Evolutionary conservation across 2,888 invertebrate species (phyloP).

Genomic region (Gasteruption jaculator): DNA sequence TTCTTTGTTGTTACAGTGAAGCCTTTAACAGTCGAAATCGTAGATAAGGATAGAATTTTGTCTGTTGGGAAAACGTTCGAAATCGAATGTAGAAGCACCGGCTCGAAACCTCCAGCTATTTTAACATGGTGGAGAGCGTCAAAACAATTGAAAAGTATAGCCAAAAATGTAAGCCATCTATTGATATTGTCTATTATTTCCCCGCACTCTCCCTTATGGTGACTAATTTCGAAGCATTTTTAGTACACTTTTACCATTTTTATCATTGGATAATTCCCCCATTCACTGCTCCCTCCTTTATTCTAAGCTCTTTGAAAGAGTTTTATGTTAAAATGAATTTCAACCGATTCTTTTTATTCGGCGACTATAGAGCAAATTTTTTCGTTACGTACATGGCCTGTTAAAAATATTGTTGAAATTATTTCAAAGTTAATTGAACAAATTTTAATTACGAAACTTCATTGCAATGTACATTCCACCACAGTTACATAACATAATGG

Average conservation of each 20-base stretch:
- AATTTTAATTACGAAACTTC: too few relatives aligned
- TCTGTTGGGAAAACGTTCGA: conserved; percentile 83
- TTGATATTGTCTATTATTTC: neutral
- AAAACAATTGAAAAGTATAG: conserved; percentile 73
- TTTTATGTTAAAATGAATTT: too few relatives aligned
- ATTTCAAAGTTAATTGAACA: too few relatives aligned
- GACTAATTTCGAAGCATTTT: too few relatives aligned
- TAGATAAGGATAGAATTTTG: conserved; percentile 76
- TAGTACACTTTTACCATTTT: conserved; percentile 27
- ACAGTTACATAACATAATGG: too few relatives aligned
- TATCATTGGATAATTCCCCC: conserved; percentile 29
- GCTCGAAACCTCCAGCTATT: conserved; percentile 79
- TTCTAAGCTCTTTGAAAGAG: too few relatives aligned
- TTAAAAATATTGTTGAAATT: too few relatives aligned
- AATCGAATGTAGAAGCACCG: conserved; percentile 80
- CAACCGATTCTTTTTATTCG: too few relatives aligned
- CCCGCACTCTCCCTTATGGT: neutral
- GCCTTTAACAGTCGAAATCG: conserved; percentile 77
- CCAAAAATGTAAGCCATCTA: conserved; percentile 71
- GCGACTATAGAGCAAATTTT: too few relatives aligned
- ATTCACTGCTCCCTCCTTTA: too few relatives aligned
- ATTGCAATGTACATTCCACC: too few relatives aligned
- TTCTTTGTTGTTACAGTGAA: conserved; percentile 73
- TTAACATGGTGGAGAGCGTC: conserved; percentile 91
- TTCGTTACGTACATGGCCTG: too few relatives aligned